phyloP scores from a whole-genome alignment of 2,113 vertebrate genomes.

The Opisthocomus hoazin region DNA sequence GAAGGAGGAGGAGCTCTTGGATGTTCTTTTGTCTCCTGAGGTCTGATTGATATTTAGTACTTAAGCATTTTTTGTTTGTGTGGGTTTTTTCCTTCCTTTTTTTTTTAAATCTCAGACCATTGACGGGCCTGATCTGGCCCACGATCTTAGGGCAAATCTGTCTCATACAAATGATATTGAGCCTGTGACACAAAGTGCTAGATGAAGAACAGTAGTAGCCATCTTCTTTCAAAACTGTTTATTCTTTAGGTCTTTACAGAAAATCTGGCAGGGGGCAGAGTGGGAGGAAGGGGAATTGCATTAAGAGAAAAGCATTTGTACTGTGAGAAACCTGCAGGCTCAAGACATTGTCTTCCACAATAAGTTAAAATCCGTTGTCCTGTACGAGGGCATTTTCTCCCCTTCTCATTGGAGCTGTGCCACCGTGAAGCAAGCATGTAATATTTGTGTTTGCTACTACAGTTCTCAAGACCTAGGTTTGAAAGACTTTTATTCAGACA shows the following conservation, averaged over 20 bases:
- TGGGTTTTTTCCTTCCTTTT: no score
- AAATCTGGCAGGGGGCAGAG: neutral
- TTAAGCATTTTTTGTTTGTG: accelerated
- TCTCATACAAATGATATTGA: neutral
- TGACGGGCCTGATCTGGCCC: neutral
- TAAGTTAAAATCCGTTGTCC: neutral
- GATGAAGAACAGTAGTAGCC: neutral
- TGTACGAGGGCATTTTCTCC: neutral
- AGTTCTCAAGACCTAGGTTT: neutral
- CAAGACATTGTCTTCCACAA: neutral
- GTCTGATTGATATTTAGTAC: neutral
- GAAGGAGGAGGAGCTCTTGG: neutral
- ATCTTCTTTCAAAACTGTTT: neutral
- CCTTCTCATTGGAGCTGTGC: neutral
- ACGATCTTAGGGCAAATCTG: neutral
- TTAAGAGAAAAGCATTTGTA: neutral
- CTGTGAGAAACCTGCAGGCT: neutral
- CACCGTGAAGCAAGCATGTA: neutral
- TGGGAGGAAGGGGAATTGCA: neutral
- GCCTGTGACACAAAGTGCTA: neutral
- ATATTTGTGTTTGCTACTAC: neutral
- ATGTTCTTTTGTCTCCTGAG: neutral
- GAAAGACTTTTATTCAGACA: neutral
- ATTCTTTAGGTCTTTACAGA: neutral
- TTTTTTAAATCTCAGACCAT: neutral